Base-by-base conservation (phyloP, 2,888 invertebrate species). In the Capitulum mitella region DNA sequence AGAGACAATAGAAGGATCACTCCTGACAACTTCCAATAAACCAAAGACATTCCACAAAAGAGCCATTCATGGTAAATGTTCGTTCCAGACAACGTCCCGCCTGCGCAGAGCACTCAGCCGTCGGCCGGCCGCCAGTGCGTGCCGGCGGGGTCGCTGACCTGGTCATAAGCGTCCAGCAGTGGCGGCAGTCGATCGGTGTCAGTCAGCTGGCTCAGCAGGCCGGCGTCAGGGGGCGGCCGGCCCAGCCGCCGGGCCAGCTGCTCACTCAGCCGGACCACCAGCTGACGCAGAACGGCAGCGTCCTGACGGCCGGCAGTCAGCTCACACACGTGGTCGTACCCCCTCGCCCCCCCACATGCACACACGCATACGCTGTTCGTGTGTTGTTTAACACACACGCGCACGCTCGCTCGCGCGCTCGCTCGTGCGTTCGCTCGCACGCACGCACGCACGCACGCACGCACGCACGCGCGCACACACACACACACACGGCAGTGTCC, bases 191-290 rank as follows among this genome's bases (percentile, higher is more conserved):
- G 64, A 2, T 34, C 34, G 1, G 64, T 14, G 64, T 64, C 64
- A 34, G 14, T 64, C 64, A 64, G 64, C 34, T 14, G 32, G 64
- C 26, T 34, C 16, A 34, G 32, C 3, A 34, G 32, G 19, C 8
- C 64, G 64, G 32, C 34, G 16, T 32, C 32, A 16, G 16, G 16
- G 29, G 64, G 32, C 32, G 64, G 64, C 32, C 34, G 64, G 16
- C 64, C 64, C 64, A 34, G 64, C 34, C 19, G 64, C 3, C 64
- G 64, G 26, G 64, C 10, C 64, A 64, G 64, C 64, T 64, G 64
- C 64, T 64, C 64, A 19, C 64, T 64, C 16, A 64, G 64, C 32
- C 64, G 64, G 14, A 64, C 64, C 64, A 64, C 64, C 64, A 64
- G 64, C 64, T 64, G 64, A 32, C 64, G 64, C 64, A 64, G 34